Conservation (phyloP, 2,888 invertebrate genomes). For the Hypercompe scribonia region DNA sequence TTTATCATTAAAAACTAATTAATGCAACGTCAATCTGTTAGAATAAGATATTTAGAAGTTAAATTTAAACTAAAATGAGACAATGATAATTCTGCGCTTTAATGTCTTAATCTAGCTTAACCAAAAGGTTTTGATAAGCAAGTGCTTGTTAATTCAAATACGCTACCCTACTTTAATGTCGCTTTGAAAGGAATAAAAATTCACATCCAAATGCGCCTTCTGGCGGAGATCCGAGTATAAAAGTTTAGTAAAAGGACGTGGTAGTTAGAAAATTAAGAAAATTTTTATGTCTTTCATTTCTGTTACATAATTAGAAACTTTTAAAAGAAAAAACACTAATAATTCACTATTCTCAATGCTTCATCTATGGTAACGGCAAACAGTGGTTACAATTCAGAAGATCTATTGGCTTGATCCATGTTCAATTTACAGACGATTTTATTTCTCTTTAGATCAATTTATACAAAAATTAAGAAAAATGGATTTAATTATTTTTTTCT, state of each 20-base stretch:
- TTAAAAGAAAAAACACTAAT: too few species aligned
- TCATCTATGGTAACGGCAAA: too few species aligned
- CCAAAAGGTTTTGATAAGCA: constrained; percentile 31
- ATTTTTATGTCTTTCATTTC: background rate
- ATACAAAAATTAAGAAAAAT: too few species aligned
- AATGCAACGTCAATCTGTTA: background rate
- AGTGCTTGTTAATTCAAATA: constrained; percentile 34
- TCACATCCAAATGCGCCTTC: constrained; percentile 29
- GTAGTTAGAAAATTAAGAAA: background rate
- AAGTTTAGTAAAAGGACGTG: constrained; percentile 10
- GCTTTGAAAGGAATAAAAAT: constrained; percentile 36
- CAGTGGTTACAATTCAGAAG: too few species aligned
- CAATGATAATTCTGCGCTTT: background rate
- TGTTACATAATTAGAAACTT: background rate
- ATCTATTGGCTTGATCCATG: too few species aligned
- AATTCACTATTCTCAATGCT: too few species aligned
- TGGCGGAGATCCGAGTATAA: constrained; percentile 21
- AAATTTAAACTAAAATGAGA: background rate
- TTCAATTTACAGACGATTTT: too few species aligned
- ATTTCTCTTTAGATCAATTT: too few species aligned
- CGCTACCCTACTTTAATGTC: constrained; percentile 30
- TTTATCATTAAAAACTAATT: too few species aligned
- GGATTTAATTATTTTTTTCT: too few species aligned
- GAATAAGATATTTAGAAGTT: background rate
- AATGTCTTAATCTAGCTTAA: background rate